Evolutionary conservation across 2,797 vertebrate species (phyloP), one percentile per base, ranked within the genome.

Genomic region (Schizopygopsis malacanthus): DNA sequence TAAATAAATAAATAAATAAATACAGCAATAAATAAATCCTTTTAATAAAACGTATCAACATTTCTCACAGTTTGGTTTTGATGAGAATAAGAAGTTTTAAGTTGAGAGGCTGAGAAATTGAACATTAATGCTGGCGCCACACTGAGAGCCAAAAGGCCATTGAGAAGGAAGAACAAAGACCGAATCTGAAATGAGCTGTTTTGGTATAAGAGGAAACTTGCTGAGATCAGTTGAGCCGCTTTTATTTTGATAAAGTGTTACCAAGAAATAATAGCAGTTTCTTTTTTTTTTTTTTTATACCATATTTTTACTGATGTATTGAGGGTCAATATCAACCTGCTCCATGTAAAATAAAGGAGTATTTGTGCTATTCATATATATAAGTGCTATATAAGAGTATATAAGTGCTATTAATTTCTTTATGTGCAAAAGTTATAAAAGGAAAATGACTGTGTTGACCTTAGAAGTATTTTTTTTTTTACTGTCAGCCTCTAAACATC

Each of bases 101-200:
- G 86, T 70, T 83, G 80, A 41, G 80, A 85, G 80, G 85, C 63
- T 90, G 86, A 90, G 79, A 88, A 83, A 85, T 79, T 73, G 25
- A 81, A 75, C 39, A 79, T 80, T 88, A 52, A 84, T 69, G 83
- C 54, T 81, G 83, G 73, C 41, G 18, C 37, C 75, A 86, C 12
- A 28, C 54, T 65, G 70, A 75, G 84, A 83, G 37, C 39, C 63
- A 81, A 87, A 78, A 81, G 63, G 76, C 63, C 76, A 81, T 63
- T 79, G 77, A 86, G 75, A 61, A 69, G 41, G 63, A 84, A 88
- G 81, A 54, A 37, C 28, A n/a, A 63, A 86, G 87, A 75, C 79
- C 25, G 70, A 84, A 80, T 82, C 81, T 52, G 52, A 81, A 86
- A 86, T 88, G 63, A 87, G 79, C 56, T 79, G 82, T 43, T 56